A percentile compares a stretch with the other conserved stretches of the same genome.
Evolutionary conservation across 35 echinoderm and acorn worm genomes (phyloP).

Genomic region (Nesometra sesokonis): DNA sequence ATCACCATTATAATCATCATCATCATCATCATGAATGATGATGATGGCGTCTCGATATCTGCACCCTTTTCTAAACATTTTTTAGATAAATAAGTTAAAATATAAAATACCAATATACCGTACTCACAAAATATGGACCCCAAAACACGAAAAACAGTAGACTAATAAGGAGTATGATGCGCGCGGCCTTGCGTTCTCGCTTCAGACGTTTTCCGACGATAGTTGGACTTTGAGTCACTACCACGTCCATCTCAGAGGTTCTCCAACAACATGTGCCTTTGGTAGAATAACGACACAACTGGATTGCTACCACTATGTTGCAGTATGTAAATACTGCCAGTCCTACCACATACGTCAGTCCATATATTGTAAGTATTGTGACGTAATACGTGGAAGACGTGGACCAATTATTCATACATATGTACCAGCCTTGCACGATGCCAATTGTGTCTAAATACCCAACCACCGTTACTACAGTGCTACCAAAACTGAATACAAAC

Average conservation of each 20-base stretch:
- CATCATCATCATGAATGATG: too few species aligned
- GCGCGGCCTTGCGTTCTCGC: conserved; percentile 17
- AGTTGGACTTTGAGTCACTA: background rate
- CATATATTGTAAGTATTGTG: conserved; percentile 29
- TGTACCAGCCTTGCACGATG: conserved; percentile 34
- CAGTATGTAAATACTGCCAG: conserved; percentile 31
- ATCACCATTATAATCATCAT: too few species aligned
- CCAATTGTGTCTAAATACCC: conserved; percentile 18
- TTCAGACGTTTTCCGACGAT: background rate
- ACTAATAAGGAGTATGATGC: conserved; percentile 15
- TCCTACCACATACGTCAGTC: conserved; percentile 28
- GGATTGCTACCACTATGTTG: conserved; percentile 18
- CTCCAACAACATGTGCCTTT: background rate
- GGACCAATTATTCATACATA: conserved; percentile 41
- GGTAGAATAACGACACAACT: conserved; percentile 18
- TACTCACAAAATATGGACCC: conserved; percentile 9
- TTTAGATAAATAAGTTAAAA: too few species aligned
- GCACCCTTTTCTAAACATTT: too few species aligned
- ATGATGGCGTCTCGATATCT: too few species aligned
- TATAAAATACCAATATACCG: too few species aligned
- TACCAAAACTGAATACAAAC: conserved; percentile 34
- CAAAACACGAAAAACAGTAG: conserved; percentile 37
- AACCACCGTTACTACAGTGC: conserved; percentile 37
- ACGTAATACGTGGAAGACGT: conserved; percentile 21
- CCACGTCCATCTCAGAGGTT: background rate